Evolutionary conservation across 2,113 vertebrate genomes (phyloP), one percentile per base, ranked within the genome.

Genomic region (Tachuris rubrigastra): DNA sequence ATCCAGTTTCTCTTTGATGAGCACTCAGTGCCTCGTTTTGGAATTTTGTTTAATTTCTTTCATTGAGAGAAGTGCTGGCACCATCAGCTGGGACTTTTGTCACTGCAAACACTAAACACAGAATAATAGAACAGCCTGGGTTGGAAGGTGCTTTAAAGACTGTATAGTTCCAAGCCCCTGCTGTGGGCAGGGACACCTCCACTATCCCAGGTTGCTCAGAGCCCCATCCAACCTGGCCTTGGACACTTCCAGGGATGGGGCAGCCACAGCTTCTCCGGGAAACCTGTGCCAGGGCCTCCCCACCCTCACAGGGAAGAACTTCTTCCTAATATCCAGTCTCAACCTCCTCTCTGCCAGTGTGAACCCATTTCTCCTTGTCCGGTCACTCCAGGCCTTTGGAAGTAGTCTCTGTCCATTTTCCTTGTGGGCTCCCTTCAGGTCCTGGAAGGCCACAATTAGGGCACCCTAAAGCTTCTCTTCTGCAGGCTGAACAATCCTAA

Each of bases 391-490:
- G 66, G 10, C 13, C 49, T 24, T 2, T 65, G 49, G 9, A 4
- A 18, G 27, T 31, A 42, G 25, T 49, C 50, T 56, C 25, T 80
- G 11, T 56, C 30, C 30, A 18, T 65, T 21, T 65, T 27, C 11
- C 14, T 14, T 47, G 35, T 18, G 35, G 2, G 11, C 1, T 88
- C 25, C 10, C 3, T 49, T 56, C 42, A 73, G 67, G 49, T 0
- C 27, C 22, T 65, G 58, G 0, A 50, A 73, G 0, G 0, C 0
- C 41, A 49, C 17, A 35, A 1, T 56, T 0, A 9, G 21, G 9
- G 65, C 35, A 35, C 25, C 21, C 25, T 0, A 0, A 0, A 80
- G 25, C 67, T 49, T 79, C 42, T 27, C 16, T 8, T 35, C 7
- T 49, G 14, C 50, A 50, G 50, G 22, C 5, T 58, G 52, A 81